A percentile compares a stretch with the other conserved stretches of the same genome.
These are phyloP conservation scores for Protonemura montana DNA, from an alignment of 2,888 invertebrate species.

Conservation along the genomic window DNA sequence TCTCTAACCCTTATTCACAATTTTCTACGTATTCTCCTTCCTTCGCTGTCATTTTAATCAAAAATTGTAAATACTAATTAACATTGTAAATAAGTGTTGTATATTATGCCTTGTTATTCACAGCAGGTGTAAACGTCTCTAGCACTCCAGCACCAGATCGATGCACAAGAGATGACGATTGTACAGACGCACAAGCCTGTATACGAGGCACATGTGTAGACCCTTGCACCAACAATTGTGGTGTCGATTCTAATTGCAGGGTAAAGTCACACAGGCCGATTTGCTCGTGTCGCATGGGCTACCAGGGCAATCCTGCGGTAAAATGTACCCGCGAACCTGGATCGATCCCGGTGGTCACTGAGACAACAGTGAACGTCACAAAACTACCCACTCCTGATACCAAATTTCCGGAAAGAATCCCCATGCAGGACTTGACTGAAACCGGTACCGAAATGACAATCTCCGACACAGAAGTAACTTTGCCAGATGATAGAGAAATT, in stretches of 20 bases:
- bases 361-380: not conserved
- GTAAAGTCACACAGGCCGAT: slow-evolving; percentile 84
- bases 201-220: slow-evolving; percentile 83
- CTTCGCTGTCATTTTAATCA: slow-evolving; percentile 29
- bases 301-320: slow-evolving; percentile 50
- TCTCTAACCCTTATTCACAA: slow-evolving; percentile 43
- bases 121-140: slow-evolving; percentile 56
- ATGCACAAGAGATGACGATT: slow-evolving; percentile 84
- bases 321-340: slow-evolving; percentile 44
- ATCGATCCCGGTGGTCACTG: slow-evolving; percentile 12
- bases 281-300: slow-evolving; percentile 68
- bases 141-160: slow-evolving; percentile 60
- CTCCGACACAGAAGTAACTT: not conserved
- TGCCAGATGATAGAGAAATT: not conserved
- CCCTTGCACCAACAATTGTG: slow-evolving; percentile 81
- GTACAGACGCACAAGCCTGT: slow-evolving; percentile 83
- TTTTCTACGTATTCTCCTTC: slow-evolving; percentile 12
- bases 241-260: slow-evolving; percentile 75
- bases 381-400: not conserved
- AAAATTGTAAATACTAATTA: slow-evolving; percentile 40
- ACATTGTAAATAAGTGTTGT: slow-evolving; percentile 50
- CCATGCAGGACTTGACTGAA: not conserved
- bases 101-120: slow-evolving; percentile 56
- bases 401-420: not conserved
- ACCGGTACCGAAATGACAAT: slow-evolving; percentile 8